phyloP scores from a whole-genome alignment of 2,888 invertebrate genomes.

The Megalurothrips usitatus region DNA sequence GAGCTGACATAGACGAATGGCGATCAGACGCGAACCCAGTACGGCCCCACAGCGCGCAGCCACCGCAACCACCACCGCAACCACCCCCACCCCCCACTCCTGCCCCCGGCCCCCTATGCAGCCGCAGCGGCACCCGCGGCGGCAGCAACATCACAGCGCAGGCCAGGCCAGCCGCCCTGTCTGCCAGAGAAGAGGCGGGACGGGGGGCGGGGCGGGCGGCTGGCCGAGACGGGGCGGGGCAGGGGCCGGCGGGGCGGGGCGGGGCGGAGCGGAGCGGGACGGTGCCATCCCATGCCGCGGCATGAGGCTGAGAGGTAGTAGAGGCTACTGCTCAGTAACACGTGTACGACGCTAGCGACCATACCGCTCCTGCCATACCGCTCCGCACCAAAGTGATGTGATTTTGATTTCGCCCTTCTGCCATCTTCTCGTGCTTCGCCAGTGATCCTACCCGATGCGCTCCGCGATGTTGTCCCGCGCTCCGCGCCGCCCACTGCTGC shows the following conservation, averaged over 20 bases:
- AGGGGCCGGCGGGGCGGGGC: not conserved
- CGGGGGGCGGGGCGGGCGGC: not conserved
- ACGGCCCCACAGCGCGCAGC: too few species aligned
- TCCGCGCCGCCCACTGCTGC: too few species aligned
- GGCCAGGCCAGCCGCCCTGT: not conserved
- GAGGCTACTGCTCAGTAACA: slow-evolving; percentile 11
- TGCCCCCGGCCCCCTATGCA: not conserved
- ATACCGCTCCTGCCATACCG: not conserved
- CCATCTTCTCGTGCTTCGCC: not conserved
- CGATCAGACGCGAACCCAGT: too few species aligned
- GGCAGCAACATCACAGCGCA: not conserved
- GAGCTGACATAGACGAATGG: too few species aligned
- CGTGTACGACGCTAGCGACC: not conserved
- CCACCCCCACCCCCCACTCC: too few species aligned
- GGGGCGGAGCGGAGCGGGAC: not conserved
- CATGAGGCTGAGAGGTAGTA: not conserved
- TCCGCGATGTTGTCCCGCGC: slow-evolving; percentile 1
- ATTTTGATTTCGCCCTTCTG: not conserved
- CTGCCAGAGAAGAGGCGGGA: not conserved
- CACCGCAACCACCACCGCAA: too few species aligned
- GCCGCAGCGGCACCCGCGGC: not conserved
- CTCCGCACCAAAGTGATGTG: slow-evolving; percentile 1
- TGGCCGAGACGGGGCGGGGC: not conserved
- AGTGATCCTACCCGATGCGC: not conserved
- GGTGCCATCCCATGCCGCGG: not conserved